phyloP scores from a whole-genome alignment of 2,888 invertebrate species.

The Hemithea aestivaria region DNA sequence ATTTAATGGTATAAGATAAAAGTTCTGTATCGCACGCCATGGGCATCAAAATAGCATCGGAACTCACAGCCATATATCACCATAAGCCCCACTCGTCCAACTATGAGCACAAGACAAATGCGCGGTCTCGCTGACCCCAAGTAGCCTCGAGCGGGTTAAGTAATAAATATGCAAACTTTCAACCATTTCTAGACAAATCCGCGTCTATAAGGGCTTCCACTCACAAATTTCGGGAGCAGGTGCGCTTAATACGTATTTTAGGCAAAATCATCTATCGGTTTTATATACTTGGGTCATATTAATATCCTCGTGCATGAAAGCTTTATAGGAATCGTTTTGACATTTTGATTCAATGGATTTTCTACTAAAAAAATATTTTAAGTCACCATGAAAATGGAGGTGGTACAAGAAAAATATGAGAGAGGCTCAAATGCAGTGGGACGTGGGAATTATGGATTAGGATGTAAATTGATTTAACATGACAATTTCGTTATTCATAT shows the following conservation, averaged over 20 bases:
- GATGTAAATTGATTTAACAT: too few species aligned
- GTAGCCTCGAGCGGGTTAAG: slow-evolving; percentile 46
- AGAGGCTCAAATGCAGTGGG: too few species aligned
- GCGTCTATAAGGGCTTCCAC: slow-evolving; percentile 52
- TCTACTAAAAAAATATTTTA: too few species aligned
- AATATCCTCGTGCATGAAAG: slow-evolving; percentile 6
- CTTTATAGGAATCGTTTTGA: slow-evolving; percentile 20
- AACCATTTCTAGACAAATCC: slow-evolving; percentile 61
- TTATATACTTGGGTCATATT: slow-evolving; percentile 22
- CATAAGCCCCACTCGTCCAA: slow-evolving; percentile 39
- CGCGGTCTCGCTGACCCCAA: slow-evolving; percentile 37
- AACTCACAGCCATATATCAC: slow-evolving; percentile 41
- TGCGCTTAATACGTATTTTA: slow-evolving; percentile 63
- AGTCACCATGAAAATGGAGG: too few species aligned
- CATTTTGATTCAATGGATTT: too few species aligned
- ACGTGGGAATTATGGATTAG: too few species aligned
- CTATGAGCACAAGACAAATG: slow-evolving; percentile 43
- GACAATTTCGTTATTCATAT: too few species aligned
- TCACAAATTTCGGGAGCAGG: slow-evolving; percentile 57
- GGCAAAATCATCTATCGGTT: slow-evolving; percentile 48
- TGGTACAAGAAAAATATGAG: too few species aligned
- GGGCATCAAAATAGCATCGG: slow-evolving; percentile 27
- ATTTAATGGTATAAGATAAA: neutral
- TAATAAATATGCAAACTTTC: slow-evolving; percentile 70
- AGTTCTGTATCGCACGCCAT: slow-evolving; percentile 2